Evolutionary conservation across 2,113 vertebrate species (phyloP), one percentile per base, ranked within the genome.

Genomic region (Brachirus orientalis): DNA sequence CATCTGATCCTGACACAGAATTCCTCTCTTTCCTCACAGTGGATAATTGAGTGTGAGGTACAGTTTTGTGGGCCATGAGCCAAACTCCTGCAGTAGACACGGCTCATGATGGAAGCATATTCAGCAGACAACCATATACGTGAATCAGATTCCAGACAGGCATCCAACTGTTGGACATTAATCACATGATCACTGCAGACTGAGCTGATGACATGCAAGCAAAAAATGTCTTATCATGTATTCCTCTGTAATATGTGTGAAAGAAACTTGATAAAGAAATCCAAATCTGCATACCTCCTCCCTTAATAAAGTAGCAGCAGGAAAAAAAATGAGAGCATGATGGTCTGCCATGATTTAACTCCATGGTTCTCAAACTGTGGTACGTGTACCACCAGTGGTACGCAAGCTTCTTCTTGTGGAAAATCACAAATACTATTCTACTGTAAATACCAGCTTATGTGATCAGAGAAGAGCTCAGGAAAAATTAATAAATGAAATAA

Each of bases 1-100:
- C 69, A 48, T 84, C 74, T 82, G 79, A 90, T 86, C 87, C 84
- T 57, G 28, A 79, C 18, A 75, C 68, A 67, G 78, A 82, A 92
- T 89, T 87, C 76, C 79, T 80, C 70, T 85, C 79, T 83, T 80
- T 88, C 79, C 76, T 83, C 60, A 28, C 72, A 45, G 59, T 67
- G 62, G 61, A 80, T 87, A 89, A 89, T 77, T 74, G 70, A 85
- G 77, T 38, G 3, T 83, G 76, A 89, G 70, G 77, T 82, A 72
- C 76, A 66, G 61, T 86, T 87, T 81, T 69, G 77, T 41, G 63
- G 84, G 83, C 79, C 4, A 2, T 10, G 63, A 64, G 83, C 84
- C 86, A 88, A 85, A 65, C 65, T 79, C 63, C 79, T 75, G 71
- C 65, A 41, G 58, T 36, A 71, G 71, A 65, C 79, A 72, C 55